Evolutionary conservation across 1,140 invertebrate species (phyloP), one percentile per base, ranked within the genome.

Genomic region (Anastrepha obliqua): DNA sequence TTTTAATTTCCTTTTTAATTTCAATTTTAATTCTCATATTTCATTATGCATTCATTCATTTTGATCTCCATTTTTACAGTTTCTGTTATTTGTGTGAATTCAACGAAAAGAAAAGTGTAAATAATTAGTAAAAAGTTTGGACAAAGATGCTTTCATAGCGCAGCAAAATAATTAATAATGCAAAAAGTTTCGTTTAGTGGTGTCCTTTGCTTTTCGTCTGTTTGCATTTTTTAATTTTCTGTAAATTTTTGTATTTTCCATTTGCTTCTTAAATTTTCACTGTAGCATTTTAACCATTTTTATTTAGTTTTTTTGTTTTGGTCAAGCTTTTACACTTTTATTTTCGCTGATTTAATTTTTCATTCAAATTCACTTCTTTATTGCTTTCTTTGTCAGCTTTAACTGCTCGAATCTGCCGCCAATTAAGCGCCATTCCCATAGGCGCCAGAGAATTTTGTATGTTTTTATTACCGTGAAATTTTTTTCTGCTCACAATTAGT

Each of bases 401-500:
- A 17, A 13, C 13, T 39, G 17, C 67, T 47, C 13, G 15, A 1
- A 17, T 74, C 9, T 7, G 2, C 42, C 13, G 13, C 67, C n/a
- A n/a, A 47, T 74, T 74, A 74, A 47, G 13, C 17, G 39, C 67
- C 11, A 17, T 44, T 74, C 44, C 15, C 17, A 29, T 42, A 42
- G 67, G 15, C 42, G 67, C 67, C 42, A 44, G 67, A 70, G 67
- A 70, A 70, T 70, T 42, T 70, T 42, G 39, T 47, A 44, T 1
- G 17, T 17, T n/a, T 74, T 74, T 74, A 74, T 74, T 74, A 6
- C 42, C 42, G 6, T 74, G 67, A 74, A 74, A 74, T 74, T 44
- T 74, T 74, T 47, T 74, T 4, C 15, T 29, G 64, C 64, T 74
- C 67, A 74, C 67, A 74, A 74, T 74, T 74, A 74, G 67, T 74